Conservation (phyloP, 2,888 invertebrate genomes). For the Phymatocera aterrima region DNA sequence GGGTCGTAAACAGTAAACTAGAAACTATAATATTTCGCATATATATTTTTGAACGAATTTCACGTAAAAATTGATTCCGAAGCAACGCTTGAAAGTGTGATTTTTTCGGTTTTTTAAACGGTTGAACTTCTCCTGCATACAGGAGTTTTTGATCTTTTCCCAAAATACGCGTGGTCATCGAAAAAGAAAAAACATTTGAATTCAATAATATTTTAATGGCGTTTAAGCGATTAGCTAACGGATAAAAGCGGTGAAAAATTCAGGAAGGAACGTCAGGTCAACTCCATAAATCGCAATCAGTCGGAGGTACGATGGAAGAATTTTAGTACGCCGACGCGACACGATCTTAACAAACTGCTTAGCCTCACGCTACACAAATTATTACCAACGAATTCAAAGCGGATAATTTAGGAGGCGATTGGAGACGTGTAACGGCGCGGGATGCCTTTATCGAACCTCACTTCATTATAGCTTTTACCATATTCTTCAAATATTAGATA, state of each 20-base stretch:
- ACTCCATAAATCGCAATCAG: constrained; percentile 41
- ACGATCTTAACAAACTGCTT: constrained; percentile 30
- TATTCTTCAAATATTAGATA: too few species aligned
- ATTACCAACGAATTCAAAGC: constrained; percentile 10
- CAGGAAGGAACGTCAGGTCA: not conserved
- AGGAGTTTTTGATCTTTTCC: not conserved
- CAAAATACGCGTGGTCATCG: not conserved
- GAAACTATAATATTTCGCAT: too few species aligned
- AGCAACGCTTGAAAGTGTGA: not conserved
- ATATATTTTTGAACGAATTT: not conserved
- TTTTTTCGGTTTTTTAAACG: not conserved
- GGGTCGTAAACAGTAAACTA: not conserved
- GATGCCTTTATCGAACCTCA: not conserved
- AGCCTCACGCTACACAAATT: constrained; percentile 26
- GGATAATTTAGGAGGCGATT: not conserved
- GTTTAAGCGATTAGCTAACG: constrained; percentile 8
- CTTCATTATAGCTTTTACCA: too few species aligned
- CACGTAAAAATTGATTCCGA: not conserved
- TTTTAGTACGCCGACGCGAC: constrained; percentile 23
- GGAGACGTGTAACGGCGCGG: not conserved
- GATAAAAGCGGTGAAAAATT: not conserved
- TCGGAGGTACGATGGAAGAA: constrained; percentile 3
- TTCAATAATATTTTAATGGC: constrained; percentile 13
- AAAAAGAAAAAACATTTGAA: too few species aligned
- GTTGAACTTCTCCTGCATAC: not conserved